These are phyloP conservation scores for Coendou prehensilis DNA, from an alignment of 2,797 vertebrate genomes.

Conservation along the genomic window DNA sequence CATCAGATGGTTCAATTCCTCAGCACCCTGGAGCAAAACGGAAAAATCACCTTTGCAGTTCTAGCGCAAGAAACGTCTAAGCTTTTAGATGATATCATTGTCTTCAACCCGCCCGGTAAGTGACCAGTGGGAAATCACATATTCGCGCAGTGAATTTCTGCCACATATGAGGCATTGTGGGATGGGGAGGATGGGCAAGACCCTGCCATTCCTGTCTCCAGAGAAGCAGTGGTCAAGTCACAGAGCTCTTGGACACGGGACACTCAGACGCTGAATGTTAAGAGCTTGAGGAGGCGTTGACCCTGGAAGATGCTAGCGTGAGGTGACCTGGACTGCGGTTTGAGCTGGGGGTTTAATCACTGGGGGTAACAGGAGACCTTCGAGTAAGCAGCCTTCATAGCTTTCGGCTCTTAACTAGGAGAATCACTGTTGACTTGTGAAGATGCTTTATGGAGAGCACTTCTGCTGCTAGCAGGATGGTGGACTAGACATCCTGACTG, in stretches of 20 bases:
- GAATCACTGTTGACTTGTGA: neutral
- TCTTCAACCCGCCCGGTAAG: slow-evolving; percentile 96
- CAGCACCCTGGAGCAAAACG: slow-evolving; percentile 94
- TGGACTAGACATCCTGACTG: neutral
- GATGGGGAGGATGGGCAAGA: neutral
- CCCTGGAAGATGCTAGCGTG: neutral
- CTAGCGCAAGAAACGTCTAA: slow-evolving; percentile 95
- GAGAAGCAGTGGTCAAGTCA: neutral
- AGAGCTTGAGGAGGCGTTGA: neutral
- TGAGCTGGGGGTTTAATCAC: neutral
- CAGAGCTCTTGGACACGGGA: neutral
- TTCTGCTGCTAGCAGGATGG: neutral
- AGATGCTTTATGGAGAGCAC: neutral
- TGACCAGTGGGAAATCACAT: slow-evolving; percentile 13
- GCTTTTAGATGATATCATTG: slow-evolving; percentile 93
- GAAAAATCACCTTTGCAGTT: slow-evolving; percentile 91
- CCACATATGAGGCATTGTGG: neutral
- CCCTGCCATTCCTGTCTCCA: neutral
- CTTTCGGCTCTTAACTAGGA: neutral
- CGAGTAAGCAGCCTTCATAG: neutral
- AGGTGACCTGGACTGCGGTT: neutral
- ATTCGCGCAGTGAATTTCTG: neutral
- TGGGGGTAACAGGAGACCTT: neutral
- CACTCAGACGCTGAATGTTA: neutral
- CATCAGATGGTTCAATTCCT: slow-evolving; percentile 95